Base-by-base conservation (phyloP, 1,140 invertebrate genomes). In the Trinorchestia longiramus region DNA sequence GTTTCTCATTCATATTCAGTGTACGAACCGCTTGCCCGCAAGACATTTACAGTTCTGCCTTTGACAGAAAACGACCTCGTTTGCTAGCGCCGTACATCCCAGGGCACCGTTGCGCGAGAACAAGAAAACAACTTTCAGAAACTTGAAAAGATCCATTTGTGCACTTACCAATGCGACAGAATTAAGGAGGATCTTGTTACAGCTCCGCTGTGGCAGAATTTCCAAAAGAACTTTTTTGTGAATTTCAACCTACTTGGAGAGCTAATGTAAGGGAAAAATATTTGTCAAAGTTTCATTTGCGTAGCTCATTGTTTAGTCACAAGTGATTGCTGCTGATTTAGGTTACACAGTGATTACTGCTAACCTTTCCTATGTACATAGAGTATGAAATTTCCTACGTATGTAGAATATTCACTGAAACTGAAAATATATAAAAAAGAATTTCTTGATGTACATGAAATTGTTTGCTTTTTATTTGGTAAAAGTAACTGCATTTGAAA, bases 61-160 rank as follows among this genome's bases (percentile, higher is more conserved):
- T 42, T 90, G 88, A 42, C 88, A 90, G 88, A 41, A 90, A 90
- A 90, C 88, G 88, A 28, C 88, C 88, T 90, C 88, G n/a, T 90
- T 90, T 42, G 88, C 88, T 15, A 28, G 41, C 41, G 41, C 11
- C 11, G 23, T 43, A 42, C 6, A 0, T 43, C 41, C 15, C 42
- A 41, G 88, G 88, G 42, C 88, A 36, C 41, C 41, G 41, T 90
- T 11, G 88, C 88, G 88, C 43, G 88, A 90, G 88, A 90, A 90
- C 17, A 90, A 90, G 88, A 90, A 90, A 90, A 90, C 41, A 28
- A 43, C 88, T 90, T 90, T 90, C 43, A 15, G 43, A 90, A 90
- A 90, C 41, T 90, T 43, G 88, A 90, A 90, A 90, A 90, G 43
- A 43, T 43, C 43, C 88, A 41, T 90, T 90, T 90, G 88, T 11